Conservation (phyloP, 2,113 vertebrate genomes). For the Platichthys stellatus region DNA sequence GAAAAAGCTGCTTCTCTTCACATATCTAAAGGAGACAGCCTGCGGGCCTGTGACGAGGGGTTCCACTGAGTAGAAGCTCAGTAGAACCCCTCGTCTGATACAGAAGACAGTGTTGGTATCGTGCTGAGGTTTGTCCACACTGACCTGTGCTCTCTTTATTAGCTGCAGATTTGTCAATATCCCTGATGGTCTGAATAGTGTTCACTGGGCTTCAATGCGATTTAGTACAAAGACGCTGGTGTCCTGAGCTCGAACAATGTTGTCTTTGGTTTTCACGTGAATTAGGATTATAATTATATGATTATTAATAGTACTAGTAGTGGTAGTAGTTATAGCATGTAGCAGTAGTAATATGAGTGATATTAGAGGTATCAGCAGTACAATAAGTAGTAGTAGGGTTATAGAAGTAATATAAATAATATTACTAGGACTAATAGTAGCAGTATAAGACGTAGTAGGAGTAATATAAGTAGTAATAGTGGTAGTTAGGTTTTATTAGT, state of each 20-base stretch:
- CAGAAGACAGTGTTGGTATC: not conserved
- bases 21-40: not conserved
- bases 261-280: too few relatives aligned
- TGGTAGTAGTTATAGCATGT: not conserved
- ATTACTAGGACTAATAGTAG: not conserved
- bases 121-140: not conserved
- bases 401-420: not conserved
- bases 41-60: not conserved
- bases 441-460: too few relatives aligned
- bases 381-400: not conserved
- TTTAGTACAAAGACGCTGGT: constrained; percentile 16
- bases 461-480: too few relatives aligned
- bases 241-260: too few relatives aligned
- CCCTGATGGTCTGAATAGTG: not conserved
- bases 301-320: not conserved
- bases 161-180: constrained; percentile 36
- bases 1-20: not conserved
- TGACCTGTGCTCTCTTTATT: constrained; percentile 48
- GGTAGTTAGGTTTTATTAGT: too few relatives aligned
- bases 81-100: not conserved
- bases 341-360: not conserved
- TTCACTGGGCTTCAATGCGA: constrained; percentile 40
- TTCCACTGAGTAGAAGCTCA: not conserved
- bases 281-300: too few relatives aligned
- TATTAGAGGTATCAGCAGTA: not conserved